Percentiles rank a stretch among this genome's conserved stretches.
Evolutionary conservation across 2,888 invertebrate species (phyloP).

Genomic region (Calameuta idolon): DNA sequence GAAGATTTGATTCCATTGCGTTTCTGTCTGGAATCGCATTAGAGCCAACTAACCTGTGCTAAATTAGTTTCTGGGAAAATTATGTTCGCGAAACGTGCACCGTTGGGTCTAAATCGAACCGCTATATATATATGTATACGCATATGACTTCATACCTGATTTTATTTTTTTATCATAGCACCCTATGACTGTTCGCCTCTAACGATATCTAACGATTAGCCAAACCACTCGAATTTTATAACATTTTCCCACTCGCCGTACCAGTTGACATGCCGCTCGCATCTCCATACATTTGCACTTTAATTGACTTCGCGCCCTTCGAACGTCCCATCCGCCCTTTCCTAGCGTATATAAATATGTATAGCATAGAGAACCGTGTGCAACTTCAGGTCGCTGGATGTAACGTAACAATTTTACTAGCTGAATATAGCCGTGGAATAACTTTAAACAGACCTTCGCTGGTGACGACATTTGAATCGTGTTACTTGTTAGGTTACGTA

Average conservation of each 20-base stretch:
- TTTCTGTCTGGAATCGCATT: too few relatives aligned
- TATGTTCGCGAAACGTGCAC: too few relatives aligned
- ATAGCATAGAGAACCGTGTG: constrained; percentile 24
- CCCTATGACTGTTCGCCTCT: too few relatives aligned
- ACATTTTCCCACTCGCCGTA: constrained; percentile 53
- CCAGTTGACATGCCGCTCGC: constrained; percentile 54
- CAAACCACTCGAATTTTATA: constrained; percentile 40
- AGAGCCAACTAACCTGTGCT: too few relatives aligned
- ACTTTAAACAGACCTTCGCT: neutral
- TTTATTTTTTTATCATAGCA: too few relatives aligned
- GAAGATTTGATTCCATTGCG: too few relatives aligned
- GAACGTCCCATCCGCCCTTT: constrained; percentile 11
- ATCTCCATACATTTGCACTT: constrained; percentile 65
- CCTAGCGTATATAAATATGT: constrained; percentile 47
- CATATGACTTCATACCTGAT: too few relatives aligned
- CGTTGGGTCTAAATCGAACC: too few relatives aligned
- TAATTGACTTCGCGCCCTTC: constrained; percentile 54
- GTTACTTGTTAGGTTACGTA: neutral
- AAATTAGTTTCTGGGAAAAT: too few relatives aligned
- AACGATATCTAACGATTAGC: constrained; percentile 3
- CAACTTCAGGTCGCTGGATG: constrained; percentile 1
- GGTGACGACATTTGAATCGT: neutral
- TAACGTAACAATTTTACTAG: constrained; percentile 36
- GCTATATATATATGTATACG: neutral
- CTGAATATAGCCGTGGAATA: constrained; percentile 34